Evolutionary conservation across 2,888 invertebrate genomes (phyloP).

Genomic region (Biston stratarius): DNA sequence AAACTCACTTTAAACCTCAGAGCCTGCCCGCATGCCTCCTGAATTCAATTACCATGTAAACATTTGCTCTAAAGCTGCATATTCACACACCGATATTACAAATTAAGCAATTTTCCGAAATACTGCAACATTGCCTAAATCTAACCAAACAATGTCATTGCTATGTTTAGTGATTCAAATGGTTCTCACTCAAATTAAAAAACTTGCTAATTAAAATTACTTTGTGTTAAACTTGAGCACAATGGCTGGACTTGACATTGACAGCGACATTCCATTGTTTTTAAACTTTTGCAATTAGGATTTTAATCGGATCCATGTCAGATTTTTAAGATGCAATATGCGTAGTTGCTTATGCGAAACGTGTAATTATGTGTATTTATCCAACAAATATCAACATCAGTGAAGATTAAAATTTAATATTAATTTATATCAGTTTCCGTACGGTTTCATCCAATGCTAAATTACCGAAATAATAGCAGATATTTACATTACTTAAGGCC

Average conservation of each 20-base stretch:
- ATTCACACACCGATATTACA: conserved; percentile 10
- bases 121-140: conserved; percentile 3
- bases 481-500: no score
- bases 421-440: no score
- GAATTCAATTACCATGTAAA: conserved; percentile 47
- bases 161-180: conserved; percentile 21
- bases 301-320: conserved; percentile 31
- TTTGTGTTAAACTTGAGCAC: conserved; percentile 24
- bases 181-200: conserved; percentile 23
- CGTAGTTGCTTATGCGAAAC: conserved; percentile 6
- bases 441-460: no score
- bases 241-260: conserved; percentile 46
- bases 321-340: conserved; percentile 21
- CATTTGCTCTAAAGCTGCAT: conserved; percentile 39
- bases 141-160: conserved; percentile 18
- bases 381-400: background rate
- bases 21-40: conserved; percentile 32
- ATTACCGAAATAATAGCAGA: no score
- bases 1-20: conserved; percentile 31
- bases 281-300: conserved; percentile 41
- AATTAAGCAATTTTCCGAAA: conserved; percentile 12
- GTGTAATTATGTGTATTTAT: background rate
- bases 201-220: conserved; percentile 35
- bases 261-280: conserved; percentile 38
- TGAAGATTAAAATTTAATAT: background rate